phyloP scores from a whole-genome alignment of 2,113 vertebrate genomes.

The Rhinoderma darwinii region DNA sequence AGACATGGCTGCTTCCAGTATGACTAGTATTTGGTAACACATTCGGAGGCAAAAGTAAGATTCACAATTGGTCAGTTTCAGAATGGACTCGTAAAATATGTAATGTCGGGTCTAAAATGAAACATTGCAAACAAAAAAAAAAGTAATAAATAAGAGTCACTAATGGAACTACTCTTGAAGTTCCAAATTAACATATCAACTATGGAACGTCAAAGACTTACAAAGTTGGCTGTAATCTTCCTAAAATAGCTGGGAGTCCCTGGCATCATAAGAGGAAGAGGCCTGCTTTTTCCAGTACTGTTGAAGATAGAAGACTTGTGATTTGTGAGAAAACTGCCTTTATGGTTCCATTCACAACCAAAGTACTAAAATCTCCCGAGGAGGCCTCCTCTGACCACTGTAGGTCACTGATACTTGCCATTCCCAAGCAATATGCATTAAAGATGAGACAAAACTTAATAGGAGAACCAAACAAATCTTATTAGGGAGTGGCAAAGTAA shows the following conservation, averaged over 20 bases:
- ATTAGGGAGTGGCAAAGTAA: constrained; percentile 60
- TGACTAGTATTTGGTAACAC: neutral
- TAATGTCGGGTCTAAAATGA: neutral
- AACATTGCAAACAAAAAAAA: neutral
- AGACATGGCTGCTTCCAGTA: neutral
- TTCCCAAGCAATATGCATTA: neutral
- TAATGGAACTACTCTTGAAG: neutral
- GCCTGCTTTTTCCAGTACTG: neutral
- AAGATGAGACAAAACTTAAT: constrained; percentile 8
- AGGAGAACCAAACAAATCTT: constrained; percentile 1
- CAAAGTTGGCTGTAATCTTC: neutral
- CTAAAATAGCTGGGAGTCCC: neutral
- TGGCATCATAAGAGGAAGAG: neutral
- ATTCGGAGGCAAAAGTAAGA: neutral
- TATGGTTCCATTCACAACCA: neutral
- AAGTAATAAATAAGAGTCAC: constrained; percentile 34
- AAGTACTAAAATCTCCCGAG: neutral
- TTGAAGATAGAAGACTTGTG: neutral
- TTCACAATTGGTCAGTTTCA: neutral
- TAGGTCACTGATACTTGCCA: neutral
- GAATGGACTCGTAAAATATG: neutral
- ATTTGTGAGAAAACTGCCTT: neutral
- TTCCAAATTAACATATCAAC: neutral
- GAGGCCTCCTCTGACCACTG: neutral
- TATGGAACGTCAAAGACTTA: constrained; percentile 4